A percentile compares a stretch with the other conserved stretches of the same genome.
Evolutionary conservation across 2,888 invertebrate species (phyloP).

Genomic region (Pasiphila rectangulata): DNA sequence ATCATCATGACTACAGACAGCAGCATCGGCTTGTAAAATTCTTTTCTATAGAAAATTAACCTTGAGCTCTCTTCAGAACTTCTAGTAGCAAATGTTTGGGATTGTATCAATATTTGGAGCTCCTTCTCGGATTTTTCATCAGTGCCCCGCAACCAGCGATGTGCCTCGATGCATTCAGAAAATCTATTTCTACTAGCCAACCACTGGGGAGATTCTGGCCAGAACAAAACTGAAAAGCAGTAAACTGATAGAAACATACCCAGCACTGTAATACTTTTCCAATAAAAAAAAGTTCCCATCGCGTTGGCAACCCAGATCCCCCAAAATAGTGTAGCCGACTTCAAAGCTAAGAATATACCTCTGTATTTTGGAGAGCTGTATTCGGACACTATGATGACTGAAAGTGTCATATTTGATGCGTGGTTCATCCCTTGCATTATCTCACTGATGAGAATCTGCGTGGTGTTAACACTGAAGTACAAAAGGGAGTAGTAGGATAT

Average conservation of each 20-base stretch:
- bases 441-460: slow-evolving; percentile 39
- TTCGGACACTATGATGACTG: slow-evolving; percentile 37
- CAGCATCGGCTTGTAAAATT: slow-evolving; percentile 40
- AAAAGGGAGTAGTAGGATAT: slow-evolving; percentile 32
- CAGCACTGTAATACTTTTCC: slow-evolving; percentile 39
- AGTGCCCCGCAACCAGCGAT: slow-evolving; percentile 37
- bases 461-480: slow-evolving; percentile 34
- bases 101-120: slow-evolving; percentile 33
- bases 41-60: slow-evolving; percentile 12
- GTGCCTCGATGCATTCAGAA: slow-evolving; percentile 35
- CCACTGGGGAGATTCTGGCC: slow-evolving; percentile 44
- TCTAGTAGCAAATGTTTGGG: slow-evolving; percentile 20
- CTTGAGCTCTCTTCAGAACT: slow-evolving; percentile 4
- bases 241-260: slow-evolving; percentile 30
- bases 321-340: slow-evolving; percentile 41
- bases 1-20: slow-evolving; percentile 32
- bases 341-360: slow-evolving; percentile 39
- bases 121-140: slow-evolving; percentile 33
- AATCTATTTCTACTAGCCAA: slow-evolving; percentile 38
- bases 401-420: slow-evolving; percentile 34
- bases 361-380: slow-evolving; percentile 39
- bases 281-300: slow-evolving; percentile 41
- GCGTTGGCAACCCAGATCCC: slow-evolving; percentile 44
- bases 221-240: slow-evolving; percentile 24
- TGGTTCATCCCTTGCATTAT: slow-evolving; percentile 39